Conservation (phyloP, 2,797 vertebrate genomes). For the Steatocranus sp. region DNA sequence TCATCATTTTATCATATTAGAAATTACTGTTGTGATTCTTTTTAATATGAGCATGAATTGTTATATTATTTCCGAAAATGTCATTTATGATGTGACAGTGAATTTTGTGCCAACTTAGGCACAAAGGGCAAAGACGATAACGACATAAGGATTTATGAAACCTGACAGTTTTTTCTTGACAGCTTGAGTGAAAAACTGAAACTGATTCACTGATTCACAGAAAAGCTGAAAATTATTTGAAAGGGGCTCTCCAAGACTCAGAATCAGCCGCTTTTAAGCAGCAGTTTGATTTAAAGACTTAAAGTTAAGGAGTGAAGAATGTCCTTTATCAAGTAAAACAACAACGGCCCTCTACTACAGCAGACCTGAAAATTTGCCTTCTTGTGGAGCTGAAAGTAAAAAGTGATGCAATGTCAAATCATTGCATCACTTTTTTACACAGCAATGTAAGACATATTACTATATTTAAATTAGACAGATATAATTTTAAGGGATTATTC, state of each 20-base stretch:
- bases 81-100: neutral
- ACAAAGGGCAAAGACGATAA: neutral
- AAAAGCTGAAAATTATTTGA: neutral
- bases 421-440: neutral
- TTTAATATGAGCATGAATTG: neutral
- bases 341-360: neutral
- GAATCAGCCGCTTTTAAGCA: neutral
- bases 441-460: neutral
- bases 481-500: neutral
- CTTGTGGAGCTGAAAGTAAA: neutral
- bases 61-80: neutral
- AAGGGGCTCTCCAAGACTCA: rapidly evolving
- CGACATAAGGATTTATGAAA: neutral
- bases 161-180: neutral
- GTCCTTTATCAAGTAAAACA: neutral
- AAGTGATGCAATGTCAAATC: neutral
- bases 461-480: neutral
- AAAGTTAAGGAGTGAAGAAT: neutral
- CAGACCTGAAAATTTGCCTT: neutral
- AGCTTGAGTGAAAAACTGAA: neutral
- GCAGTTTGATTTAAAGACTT: neutral
- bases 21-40: neutral
- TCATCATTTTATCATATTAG: neutral
- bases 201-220: neutral
- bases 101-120: neutral